Percentiles rank a stretch among this genome's conserved stretches.
phyloP scores from a whole-genome alignment of 92 coral and sea anemone species.

The Anthopleura xanthogrammica region DNA sequence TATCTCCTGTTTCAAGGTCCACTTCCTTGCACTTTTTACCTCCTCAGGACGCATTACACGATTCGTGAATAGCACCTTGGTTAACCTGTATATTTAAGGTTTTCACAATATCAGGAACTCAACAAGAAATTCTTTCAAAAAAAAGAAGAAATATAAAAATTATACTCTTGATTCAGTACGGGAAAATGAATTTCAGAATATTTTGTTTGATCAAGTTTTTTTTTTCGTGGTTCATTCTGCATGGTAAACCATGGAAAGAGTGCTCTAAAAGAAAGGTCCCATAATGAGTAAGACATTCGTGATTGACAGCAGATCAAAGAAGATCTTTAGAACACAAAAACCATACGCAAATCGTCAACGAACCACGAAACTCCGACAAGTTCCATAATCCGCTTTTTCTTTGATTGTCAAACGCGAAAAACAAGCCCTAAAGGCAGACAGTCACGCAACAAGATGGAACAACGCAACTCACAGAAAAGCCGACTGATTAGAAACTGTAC shows the following conservation, averaged over 20 bases:
- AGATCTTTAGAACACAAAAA: neutral
- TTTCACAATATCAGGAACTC: neutral
- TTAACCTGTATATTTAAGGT: neutral
- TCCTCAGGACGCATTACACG: neutral
- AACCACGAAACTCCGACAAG: neutral
- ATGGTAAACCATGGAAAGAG: neutral
- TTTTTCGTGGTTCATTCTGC: neutral
- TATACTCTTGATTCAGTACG: too few relatives aligned
- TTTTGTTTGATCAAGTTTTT: neutral
- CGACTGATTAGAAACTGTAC: neutral
- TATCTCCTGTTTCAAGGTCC: neutral
- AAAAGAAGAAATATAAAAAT: neutral
- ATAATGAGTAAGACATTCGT: neutral
- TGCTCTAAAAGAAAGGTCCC: neutral
- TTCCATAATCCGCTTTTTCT: neutral
- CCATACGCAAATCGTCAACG: neutral
- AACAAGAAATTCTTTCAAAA: neutral
- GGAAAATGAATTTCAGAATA: neutral
- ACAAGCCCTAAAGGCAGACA: neutral
- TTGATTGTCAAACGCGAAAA: neutral
- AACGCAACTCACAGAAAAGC: neutral
- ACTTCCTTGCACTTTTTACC: neutral
- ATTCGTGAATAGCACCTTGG: neutral
- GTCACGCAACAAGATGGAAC: neutral
- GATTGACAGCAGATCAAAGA: constrained; percentile 2